Evolutionary conservation across 2,113 vertebrate genomes (phyloP).

Genomic region (Rhinopomastus cyanomelas): DNA sequence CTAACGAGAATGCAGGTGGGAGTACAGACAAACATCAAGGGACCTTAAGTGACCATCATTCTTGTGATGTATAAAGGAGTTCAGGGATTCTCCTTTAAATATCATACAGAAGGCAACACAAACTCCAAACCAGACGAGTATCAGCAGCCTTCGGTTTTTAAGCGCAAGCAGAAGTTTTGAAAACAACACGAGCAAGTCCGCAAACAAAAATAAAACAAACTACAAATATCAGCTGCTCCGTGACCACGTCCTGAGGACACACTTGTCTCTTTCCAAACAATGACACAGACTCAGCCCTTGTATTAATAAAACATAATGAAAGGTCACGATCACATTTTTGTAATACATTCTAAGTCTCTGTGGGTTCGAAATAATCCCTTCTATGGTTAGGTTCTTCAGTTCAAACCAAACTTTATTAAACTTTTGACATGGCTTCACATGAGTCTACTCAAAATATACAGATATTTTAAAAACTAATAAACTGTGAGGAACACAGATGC

Average conservation of each 20-base stretch:
- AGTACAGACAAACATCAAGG: neutral
- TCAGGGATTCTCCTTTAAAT: neutral
- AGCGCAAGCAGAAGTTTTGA: slow-evolving; percentile 34
- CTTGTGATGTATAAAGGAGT: neutral
- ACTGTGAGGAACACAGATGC: slow-evolving; percentile 30
- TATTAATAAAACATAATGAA: slow-evolving; percentile 52
- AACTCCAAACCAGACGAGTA: neutral
- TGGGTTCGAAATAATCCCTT: slow-evolving; percentile 51
- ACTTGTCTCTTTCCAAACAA: slow-evolving; percentile 12
- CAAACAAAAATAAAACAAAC: slow-evolving; percentile 42
- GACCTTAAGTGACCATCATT: neutral
- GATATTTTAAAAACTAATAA: slow-evolving; percentile 66
- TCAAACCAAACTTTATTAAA: slow-evolving; percentile 61
- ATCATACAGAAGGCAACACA: neutral
- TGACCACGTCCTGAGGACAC: slow-evolving; percentile 10
- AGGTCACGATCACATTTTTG: slow-evolving; percentile 68
- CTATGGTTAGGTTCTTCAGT: slow-evolving; percentile 50
- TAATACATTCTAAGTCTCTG: slow-evolving; percentile 69
- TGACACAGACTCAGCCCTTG: neutral
- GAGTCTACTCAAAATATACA: slow-evolving; percentile 59
- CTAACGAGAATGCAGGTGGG: neutral
- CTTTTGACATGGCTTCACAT: slow-evolving; percentile 30
- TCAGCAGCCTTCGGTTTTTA: neutral
- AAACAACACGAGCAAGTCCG: slow-evolving; percentile 20
- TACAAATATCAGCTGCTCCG: slow-evolving; percentile 25